Conservation (phyloP, 2,888 invertebrate genomes). For the Pseudococcus viburni region DNA sequence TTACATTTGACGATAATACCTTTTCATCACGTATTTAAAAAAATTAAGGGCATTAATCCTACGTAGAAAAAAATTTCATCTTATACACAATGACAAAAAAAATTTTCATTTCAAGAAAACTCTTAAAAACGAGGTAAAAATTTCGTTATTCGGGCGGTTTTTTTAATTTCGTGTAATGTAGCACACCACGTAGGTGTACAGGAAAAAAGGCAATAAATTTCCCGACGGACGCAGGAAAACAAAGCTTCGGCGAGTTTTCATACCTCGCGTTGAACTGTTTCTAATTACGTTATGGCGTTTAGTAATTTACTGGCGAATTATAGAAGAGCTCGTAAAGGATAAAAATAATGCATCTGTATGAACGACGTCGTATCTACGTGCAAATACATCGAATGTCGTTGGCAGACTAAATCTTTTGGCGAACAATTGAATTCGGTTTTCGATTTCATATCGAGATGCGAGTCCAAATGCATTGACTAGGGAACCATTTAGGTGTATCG, state of each 20-base stretch:
- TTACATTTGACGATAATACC: background rate
- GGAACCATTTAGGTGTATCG: background rate
- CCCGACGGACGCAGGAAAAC: background rate
- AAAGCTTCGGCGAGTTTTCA: background rate
- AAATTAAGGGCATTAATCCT: background rate
- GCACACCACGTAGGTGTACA: background rate
- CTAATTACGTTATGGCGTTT: slow-evolving; percentile 28
- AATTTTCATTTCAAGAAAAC: slow-evolving; percentile 19
- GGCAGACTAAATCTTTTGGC: background rate
- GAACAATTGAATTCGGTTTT: background rate
- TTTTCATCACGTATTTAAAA: background rate
- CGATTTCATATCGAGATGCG: background rate
- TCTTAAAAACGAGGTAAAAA: slow-evolving; percentile 15
- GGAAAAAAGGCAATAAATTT: no score
- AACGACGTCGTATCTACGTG: background rate
- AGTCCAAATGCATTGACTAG: background rate
- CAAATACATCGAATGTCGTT: background rate
- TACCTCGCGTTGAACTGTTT: background rate
- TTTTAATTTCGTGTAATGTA: slow-evolving; percentile 32
- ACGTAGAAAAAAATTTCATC: background rate
- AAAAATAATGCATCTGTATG: background rate
- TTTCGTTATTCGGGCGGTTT: background rate
- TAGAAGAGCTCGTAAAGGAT: background rate
- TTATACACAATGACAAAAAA: background rate
- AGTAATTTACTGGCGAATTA: background rate